phyloP scores from a whole-genome alignment of 2,888 invertebrate species.

The Scaptomyza tumidula region DNA sequence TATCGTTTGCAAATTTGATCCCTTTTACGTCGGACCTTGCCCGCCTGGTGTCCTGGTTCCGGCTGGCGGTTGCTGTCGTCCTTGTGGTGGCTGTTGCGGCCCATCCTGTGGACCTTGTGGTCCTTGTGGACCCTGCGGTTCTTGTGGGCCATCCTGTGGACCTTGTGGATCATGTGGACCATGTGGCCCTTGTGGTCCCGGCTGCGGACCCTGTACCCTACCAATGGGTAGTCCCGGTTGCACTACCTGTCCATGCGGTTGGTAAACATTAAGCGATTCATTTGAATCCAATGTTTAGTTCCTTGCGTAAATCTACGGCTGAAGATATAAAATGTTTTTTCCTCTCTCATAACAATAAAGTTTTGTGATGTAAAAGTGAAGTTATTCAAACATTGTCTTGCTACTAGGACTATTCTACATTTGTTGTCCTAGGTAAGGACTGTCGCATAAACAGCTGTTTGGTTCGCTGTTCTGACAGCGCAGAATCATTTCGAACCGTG shows the following conservation, averaged over 20 bases:
- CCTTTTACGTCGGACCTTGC: conserved; percentile 68
- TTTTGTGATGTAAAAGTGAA: background rate
- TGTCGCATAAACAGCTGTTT: conserved; percentile 62
- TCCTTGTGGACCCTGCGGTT: conserved; percentile 17
- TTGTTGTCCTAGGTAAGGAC: conserved; percentile 75
- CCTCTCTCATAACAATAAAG: conserved; percentile 7
- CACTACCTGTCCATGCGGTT: conserved; percentile 36
- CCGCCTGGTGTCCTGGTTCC: conserved; percentile 56
- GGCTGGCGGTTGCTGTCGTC: conserved; percentile 23
- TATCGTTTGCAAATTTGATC: conserved; percentile 61
- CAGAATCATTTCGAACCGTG: conserved; percentile 49
- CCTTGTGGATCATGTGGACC: conserved; percentile 37
- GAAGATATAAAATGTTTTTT: conserved; percentile 25
- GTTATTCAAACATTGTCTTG: background rate
- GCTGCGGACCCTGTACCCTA: conserved; percentile 30
- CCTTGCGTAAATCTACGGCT: conserved; percentile 21
- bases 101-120: conserved; percentile 32
- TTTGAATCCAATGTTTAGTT: too few species aligned
- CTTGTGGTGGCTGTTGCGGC: conserved; percentile 31
- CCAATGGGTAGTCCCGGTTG: conserved; percentile 47
- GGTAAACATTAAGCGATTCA: conserved; percentile 13
- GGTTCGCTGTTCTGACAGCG: conserved; percentile 35
- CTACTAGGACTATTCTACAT: conserved; percentile 9
- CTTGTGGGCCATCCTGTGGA: conserved; percentile 31
- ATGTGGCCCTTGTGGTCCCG: conserved; percentile 17